Evolutionary conservation across 2,113 vertebrate genomes (phyloP).

Genomic region (Chaenogobius annularis): DNA sequence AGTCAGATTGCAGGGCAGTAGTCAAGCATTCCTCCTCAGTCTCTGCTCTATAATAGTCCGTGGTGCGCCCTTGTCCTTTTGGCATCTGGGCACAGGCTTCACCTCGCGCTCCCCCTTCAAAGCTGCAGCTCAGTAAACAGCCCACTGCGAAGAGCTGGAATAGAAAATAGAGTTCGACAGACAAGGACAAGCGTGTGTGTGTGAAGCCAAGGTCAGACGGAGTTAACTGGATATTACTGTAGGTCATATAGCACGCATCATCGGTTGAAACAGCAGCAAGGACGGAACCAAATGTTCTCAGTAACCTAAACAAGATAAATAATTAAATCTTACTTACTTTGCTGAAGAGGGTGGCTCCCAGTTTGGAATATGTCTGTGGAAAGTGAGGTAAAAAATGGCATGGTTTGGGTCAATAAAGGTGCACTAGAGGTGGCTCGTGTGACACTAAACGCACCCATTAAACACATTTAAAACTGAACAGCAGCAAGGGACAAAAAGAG

Average conservation of each 20-base stretch:
- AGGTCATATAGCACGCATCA: not conserved
- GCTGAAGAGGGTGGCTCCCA: not conserved
- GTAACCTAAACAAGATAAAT: not conserved
- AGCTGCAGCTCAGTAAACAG: slow-evolving; percentile 40
- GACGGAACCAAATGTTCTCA: not conserved
- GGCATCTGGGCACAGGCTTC: slow-evolving; percentile 50
- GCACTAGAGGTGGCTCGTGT: too few relatives aligned
- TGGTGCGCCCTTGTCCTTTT: slow-evolving; percentile 46
- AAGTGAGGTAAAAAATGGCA: too few relatives aligned
- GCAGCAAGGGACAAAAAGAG: too few relatives aligned
- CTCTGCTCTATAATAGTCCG: slow-evolving; percentile 44
- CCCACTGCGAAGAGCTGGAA: slow-evolving; percentile 33
- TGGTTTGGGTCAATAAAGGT: too few relatives aligned
- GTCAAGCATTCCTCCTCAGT: slow-evolving; percentile 28
- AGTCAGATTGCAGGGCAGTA: slow-evolving; percentile 41
- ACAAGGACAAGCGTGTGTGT: slow-evolving; percentile 11
- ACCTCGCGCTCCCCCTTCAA: slow-evolving; percentile 51
- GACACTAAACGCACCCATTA: too few relatives aligned
- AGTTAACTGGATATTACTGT: slow-evolving; percentile 1
- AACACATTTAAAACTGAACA: too few relatives aligned
- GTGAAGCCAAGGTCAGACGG: slow-evolving; percentile 6
- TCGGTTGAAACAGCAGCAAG: not conserved
- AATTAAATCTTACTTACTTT: not conserved
- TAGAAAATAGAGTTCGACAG: slow-evolving; percentile 44
- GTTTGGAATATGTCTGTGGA: too few relatives aligned